Base-by-base conservation (phyloP, 1,140 invertebrate species). In the Zaprionus ghesquierei region DNA sequence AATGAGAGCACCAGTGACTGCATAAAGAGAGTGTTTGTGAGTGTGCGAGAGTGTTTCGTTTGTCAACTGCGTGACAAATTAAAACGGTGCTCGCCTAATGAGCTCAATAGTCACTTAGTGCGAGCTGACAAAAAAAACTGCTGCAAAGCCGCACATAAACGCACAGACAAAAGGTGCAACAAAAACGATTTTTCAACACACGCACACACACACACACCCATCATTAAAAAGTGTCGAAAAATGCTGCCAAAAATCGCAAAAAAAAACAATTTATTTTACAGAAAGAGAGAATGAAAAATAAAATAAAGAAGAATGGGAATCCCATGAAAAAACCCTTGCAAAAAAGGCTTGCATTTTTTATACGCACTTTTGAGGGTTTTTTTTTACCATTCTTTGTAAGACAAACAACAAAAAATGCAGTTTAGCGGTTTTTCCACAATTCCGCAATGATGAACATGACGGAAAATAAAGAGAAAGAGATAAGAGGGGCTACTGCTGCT, bases 371-470 rank as follows among this genome's bases (percentile, higher is more conserved):
- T 50, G 62, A 75, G 81, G 81, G 82, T 85, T 87, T 85, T 78
- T 86, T 86, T 86, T 86, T 82, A 27, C 63, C 79, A 78, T 82
- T 86, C 82, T 87, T 89, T 77, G 68, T 61, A 76, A 76, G 64
- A 63, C 75, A 87, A 86, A 86, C 82, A 87, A 10, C 41, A 87
- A 86, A 86, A 79, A 87, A 86, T 54, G 68, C 70, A 66, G 44
- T 79, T 66, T 41, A 59, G 54, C 56, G 20, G 50, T 82, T 79
- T 84, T 80, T 82, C 66, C 66, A 69, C 41, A 74, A 69, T 33
- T 73, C 33, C 44, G 53, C 64, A 70, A 61, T 75, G 55, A 56
- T 70, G 55, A 50, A 72, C 79, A 77, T 73, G 82, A 10, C 69
- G 71, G 46, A 82, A 82, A 86, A 86, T 87, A 84, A 86, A 86